These are phyloP conservation scores for Tokudaia tokunoshimensis DNA, from an alignment of 2,797 vertebrate genomes.

Conservation along the genomic window DNA sequence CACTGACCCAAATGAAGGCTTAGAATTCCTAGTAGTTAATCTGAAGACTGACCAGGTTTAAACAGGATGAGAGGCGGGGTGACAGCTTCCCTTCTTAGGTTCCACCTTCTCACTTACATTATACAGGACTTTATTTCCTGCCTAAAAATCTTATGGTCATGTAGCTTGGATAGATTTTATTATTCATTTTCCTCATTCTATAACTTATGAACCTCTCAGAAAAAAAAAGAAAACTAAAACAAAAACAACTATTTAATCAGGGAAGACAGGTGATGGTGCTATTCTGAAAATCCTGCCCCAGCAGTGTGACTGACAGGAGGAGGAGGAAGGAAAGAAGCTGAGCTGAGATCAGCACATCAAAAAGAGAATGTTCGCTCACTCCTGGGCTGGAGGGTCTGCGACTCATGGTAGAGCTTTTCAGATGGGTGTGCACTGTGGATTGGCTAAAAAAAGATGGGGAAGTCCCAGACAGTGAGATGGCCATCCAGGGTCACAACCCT, in stretches of 20 bases:
- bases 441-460: background rate
- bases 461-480: too few species aligned
- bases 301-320: background rate
- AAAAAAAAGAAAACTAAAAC: background rate
- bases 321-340: background rate
- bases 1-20: background rate
- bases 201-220: background rate
- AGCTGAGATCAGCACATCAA: background rate
- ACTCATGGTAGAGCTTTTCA: background rate
- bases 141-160: background rate
- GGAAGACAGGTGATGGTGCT: background rate
- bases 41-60: background rate
- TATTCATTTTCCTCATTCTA: background rate
- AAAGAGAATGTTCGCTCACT: accelerated
- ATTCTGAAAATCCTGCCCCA: background rate
- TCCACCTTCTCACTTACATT: background rate
- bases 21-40: background rate
- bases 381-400: background rate
- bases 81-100: background rate
- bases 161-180: background rate
- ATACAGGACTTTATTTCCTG: background rate
- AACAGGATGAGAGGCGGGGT: background rate
- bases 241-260: background rate
- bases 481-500: too few species aligned
- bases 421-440: too few species aligned